Percentiles rank a stretch among this genome's conserved stretches.
Conservation (phyloP, 1,140 invertebrate species). For the Bombus balteatus region DNA sequence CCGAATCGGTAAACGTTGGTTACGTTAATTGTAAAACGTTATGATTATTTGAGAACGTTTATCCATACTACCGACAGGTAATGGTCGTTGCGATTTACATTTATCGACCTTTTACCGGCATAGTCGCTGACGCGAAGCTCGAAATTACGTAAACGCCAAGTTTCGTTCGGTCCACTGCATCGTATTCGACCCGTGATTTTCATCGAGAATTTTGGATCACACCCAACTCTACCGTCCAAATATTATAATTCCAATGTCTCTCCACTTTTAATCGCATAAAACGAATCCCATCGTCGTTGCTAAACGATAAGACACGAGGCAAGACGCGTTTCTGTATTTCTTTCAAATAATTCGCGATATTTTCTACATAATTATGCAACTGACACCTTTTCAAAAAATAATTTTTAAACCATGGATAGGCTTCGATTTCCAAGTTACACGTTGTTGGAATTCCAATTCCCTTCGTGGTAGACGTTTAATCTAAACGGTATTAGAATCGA, state of each 20-base stretch:
- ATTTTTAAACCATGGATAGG: background rate
- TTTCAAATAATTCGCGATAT: too few relatives aligned
- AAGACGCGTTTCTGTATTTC: background rate
- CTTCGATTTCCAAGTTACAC: background rate
- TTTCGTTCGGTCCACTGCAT: background rate
- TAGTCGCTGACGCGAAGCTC: slow-evolving; percentile 2
- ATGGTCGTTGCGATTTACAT: slow-evolving; percentile 42
- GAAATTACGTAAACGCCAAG: slow-evolving; percentile 35
- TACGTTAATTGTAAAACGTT: slow-evolving; percentile 37
- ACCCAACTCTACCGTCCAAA: background rate
- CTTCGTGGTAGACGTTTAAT: background rate
- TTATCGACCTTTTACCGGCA: slow-evolving; percentile 40
- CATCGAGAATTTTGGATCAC: slow-evolving; percentile 3
- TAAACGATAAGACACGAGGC: too few relatives aligned
- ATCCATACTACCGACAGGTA: slow-evolving; percentile 22
- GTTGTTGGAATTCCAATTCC: background rate
- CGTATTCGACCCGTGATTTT: slow-evolving; percentile 19
- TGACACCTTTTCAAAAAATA: too few relatives aligned
- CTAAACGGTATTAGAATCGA: background rate
- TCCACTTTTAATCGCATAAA: slow-evolving; percentile 6
- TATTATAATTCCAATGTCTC: background rate
- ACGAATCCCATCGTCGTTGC: background rate
- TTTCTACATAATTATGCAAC: too few relatives aligned
- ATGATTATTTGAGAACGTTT: slow-evolving; percentile 42
- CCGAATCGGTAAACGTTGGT: background rate